These are phyloP conservation scores for Amia ocellicauda DNA, from an alignment of 2,113 vertebrate species.

Conservation along the genomic window DNA sequence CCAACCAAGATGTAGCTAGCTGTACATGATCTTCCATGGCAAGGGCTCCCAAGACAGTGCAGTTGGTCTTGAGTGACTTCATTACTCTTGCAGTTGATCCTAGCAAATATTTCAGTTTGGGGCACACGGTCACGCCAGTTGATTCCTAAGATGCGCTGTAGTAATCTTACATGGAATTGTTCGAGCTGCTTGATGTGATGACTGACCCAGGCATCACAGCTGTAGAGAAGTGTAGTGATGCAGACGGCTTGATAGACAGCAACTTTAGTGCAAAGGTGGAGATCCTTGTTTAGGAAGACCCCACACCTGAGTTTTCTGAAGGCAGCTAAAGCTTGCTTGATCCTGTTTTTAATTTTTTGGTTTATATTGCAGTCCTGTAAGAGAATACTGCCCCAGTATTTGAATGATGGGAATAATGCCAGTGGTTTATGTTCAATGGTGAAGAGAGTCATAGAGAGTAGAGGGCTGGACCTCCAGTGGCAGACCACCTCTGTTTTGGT, in stretches of 20 bases:
- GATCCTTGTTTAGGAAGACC: slow-evolving; percentile 26
- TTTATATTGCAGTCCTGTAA: no score
- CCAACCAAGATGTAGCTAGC: neutral
- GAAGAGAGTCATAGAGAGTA: no score
- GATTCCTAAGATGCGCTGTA: slow-evolving; percentile 15
- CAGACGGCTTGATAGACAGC: slow-evolving; percentile 14
- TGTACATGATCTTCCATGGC: neutral
- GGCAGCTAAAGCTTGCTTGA: no score
- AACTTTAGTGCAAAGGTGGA: slow-evolving; percentile 15
- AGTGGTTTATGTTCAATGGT: no score
- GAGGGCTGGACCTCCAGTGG: neutral
- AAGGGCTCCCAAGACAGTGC: slow-evolving; percentile 6
- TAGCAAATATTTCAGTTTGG: slow-evolving; percentile 16
- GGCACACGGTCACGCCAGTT: slow-evolving; percentile 15
- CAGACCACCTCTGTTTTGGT: no score
- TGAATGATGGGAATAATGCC: no score
- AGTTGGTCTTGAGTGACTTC: slow-evolving; percentile 16
- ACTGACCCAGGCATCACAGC: slow-evolving; percentile 20
- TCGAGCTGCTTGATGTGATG: slow-evolving; percentile 9
- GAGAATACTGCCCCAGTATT: no score
- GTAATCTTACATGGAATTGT: neutral
- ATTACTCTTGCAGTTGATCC: slow-evolving; percentile 12
- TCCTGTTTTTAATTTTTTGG: no score
- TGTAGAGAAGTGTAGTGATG: slow-evolving; percentile 13
- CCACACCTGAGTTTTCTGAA: slow-evolving; percentile 11